Percentiles rank a stretch among this genome's conserved stretches.
phyloP scores from a whole-genome alignment of 2,113 vertebrate species.

The Noturus placidus region DNA sequence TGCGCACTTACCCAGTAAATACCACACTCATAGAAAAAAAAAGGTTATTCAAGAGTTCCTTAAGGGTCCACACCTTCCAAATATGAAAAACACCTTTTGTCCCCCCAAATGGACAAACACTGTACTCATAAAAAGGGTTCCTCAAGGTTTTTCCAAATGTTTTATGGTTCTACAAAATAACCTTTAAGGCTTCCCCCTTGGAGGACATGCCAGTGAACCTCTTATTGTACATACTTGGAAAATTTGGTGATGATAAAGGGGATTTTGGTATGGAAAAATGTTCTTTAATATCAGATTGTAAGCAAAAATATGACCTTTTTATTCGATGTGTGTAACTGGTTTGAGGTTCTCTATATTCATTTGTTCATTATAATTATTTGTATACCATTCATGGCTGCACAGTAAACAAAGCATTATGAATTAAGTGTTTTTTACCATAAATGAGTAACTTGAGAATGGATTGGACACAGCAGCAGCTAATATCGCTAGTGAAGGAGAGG shows the following conservation, averaged over 20 bases:
- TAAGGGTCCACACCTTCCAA: neutral
- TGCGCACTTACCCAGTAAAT: neutral
- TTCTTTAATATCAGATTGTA: neutral
- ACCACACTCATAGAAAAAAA: too few relatives aligned
- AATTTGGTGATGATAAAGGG: neutral
- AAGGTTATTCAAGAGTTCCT: neutral
- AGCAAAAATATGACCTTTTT: neutral
- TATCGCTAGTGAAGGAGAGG: constrained; percentile 1
- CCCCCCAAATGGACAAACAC: neutral
- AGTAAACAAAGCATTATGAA: neutral
- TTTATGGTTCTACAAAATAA: too few relatives aligned
- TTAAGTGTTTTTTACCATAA: neutral
- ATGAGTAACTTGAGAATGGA: constrained; percentile 1
- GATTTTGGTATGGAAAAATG: neutral
- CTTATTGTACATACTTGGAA: neutral
- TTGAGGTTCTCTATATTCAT: neutral
- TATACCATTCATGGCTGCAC: neutral
- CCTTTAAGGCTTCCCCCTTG: neutral
- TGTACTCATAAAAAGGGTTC: too few relatives aligned
- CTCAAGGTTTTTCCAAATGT: neutral
- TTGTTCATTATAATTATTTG: neutral
- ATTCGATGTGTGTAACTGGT: neutral
- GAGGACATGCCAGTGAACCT: neutral
- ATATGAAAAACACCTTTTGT: neutral
- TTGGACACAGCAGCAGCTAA: neutral